phyloP scores from a whole-genome alignment of 2,888 invertebrate species.

The Pheosia tremula region DNA sequence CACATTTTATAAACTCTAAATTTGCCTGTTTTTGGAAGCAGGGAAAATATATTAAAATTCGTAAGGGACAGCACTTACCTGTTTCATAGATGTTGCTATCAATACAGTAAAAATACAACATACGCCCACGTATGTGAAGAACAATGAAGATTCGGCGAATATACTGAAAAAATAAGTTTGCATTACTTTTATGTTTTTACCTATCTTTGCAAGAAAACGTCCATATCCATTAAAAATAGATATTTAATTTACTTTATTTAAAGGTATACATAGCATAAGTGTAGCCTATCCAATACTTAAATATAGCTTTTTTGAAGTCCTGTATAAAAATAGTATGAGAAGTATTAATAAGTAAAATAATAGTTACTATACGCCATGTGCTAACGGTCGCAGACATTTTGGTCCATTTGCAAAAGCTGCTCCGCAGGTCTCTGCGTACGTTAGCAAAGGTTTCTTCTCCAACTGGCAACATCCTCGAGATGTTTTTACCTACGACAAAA shows the following conservation, averaged over 20 bases:
- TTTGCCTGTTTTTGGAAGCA: not conserved
- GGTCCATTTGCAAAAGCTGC: conserved; percentile 85
- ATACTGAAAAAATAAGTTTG: conserved; percentile 55
- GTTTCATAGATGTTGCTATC: conserved; percentile 87
- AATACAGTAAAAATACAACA: conserved; percentile 92
- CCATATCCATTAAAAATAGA: no score
- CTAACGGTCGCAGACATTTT: conserved; percentile 67
- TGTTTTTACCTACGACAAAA: conserved; percentile 63
- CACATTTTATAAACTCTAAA: no score
- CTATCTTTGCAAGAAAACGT: no score
- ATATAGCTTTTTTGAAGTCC: no score
- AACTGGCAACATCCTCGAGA: conserved; percentile 72
- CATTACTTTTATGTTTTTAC: not conserved
- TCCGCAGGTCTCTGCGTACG: conserved; percentile 86
- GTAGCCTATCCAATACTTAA: no score
- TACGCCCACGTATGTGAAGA: conserved; percentile 88
- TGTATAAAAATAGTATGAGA: not conserved
- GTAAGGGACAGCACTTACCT: conserved; percentile 74
- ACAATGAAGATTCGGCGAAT: conserved; percentile 86
- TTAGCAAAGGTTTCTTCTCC: conserved; percentile 76
- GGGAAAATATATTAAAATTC: not conserved
- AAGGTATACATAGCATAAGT: no score
- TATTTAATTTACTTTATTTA: no score
- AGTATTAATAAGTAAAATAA: not conserved
- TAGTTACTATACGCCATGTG: conserved; percentile 77